Percentiles rank a stretch among this genome's conserved stretches.
phyloP scores from a whole-genome alignment of 2,888 invertebrate genomes.

The Spodoptera exigua region DNA sequence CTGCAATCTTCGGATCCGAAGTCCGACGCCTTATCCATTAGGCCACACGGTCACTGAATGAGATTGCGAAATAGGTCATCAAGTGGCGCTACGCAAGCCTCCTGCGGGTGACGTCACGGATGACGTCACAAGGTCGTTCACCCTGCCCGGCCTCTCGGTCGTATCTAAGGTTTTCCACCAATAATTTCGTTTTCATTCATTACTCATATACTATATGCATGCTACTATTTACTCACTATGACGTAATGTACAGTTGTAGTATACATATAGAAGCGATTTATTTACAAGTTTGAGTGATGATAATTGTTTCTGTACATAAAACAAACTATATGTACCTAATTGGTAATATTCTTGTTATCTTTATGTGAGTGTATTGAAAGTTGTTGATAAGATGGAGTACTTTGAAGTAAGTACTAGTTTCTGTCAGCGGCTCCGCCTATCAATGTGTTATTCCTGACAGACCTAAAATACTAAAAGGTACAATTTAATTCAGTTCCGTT shows the following conservation, averaged over 20 bases:
- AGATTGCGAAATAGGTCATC: constrained; percentile 66
- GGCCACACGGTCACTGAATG: constrained; percentile 89
- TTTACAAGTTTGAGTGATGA: not conserved
- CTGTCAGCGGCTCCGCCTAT: too few species aligned
- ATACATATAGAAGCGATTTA: too few species aligned
- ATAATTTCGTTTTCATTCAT: constrained; percentile 51
- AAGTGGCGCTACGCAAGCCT: constrained; percentile 65
- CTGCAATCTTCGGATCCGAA: constrained; percentile 93
- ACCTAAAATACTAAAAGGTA: too few species aligned
- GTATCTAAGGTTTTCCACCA: constrained; percentile 41
- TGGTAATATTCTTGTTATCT: too few species aligned
- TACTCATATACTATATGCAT: constrained; percentile 5
- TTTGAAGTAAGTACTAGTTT: too few species aligned
- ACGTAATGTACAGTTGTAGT: too few species aligned
- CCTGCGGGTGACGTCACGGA: constrained; percentile 64
- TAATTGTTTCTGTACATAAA: constrained; percentile 1
- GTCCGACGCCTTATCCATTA: constrained; percentile 93
- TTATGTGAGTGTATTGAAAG: too few species aligned
- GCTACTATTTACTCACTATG: constrained; percentile 3
- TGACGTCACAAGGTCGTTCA: constrained; percentile 70
- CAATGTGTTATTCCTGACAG: too few species aligned
- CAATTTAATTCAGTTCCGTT: too few species aligned
- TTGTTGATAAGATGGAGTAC: too few species aligned
- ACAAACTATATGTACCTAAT: too few species aligned
- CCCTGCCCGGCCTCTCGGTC: constrained; percentile 38